phyloP scores from a whole-genome alignment of 2,888 invertebrate genomes.

The Agapostemon virescens region DNA sequence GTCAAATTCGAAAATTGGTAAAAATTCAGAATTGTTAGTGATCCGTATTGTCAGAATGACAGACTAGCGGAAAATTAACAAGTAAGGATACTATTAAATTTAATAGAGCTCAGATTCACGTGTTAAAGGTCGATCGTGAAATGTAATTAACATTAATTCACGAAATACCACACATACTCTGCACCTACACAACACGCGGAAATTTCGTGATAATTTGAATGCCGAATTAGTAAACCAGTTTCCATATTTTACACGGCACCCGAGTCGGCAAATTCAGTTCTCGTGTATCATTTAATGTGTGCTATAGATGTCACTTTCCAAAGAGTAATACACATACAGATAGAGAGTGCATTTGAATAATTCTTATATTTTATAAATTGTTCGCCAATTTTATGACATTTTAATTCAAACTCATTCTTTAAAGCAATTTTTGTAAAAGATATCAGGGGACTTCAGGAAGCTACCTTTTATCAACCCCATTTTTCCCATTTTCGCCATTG shows the following conservation, averaged over 20 bases:
- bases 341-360: neutral
- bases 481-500: too few species aligned
- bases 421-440: too few species aligned
- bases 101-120: slow-evolving; percentile 45
- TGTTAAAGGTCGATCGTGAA: slow-evolving; percentile 38
- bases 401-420: too few species aligned
- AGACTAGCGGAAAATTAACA: slow-evolving; percentile 10
- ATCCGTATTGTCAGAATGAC: slow-evolving; percentile 1
- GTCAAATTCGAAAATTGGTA: neutral
- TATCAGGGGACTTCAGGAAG: too few species aligned
- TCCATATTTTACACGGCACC: slow-evolving; percentile 18
- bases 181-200: slow-evolving; percentile 31
- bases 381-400: neutral
- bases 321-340: neutral
- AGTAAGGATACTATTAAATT: slow-evolving; percentile 37
- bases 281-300: slow-evolving; percentile 33
- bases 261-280: slow-evolving; percentile 42
- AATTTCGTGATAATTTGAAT: slow-evolving; percentile 51
- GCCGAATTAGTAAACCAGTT: slow-evolving; percentile 39
- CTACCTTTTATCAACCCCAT: too few species aligned
- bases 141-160: slow-evolving; percentile 51
- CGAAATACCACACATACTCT: slow-evolving; percentile 21
- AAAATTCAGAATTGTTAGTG: neutral
- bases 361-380: neutral
- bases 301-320: neutral